Evolutionary conservation across 2,888 invertebrate species (phyloP).

Genomic region (Macroteleia sp.): DNA sequence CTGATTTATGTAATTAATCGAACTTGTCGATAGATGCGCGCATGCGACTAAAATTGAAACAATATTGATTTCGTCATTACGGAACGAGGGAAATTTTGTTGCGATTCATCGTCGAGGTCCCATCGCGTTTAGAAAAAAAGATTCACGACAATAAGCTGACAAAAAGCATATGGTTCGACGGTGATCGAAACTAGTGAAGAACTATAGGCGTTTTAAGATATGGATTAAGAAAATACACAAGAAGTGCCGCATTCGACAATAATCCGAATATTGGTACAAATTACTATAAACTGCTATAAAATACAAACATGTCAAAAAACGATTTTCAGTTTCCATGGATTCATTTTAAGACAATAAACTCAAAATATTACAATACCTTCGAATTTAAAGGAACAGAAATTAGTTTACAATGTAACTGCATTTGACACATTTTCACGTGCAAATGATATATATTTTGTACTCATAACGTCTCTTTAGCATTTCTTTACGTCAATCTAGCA

Average conservation of each 20-base stretch:
- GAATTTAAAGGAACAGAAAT: no score
- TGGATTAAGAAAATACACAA: constrained; percentile 53
- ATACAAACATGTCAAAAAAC: constrained; percentile 31
- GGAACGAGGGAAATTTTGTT: constrained; percentile 55
- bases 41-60: neutral
- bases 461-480: no score
- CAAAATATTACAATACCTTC: no score
- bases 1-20: neutral
- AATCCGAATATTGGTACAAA: constrained; percentile 24
- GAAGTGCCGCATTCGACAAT: constrained; percentile 47
- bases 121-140: constrained; percentile 32
- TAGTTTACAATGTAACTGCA: no score
- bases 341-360: neutral
- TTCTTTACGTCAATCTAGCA: no score
- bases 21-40: neutral
- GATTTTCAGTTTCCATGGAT: constrained; percentile 46
- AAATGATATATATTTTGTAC: no score
- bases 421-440: no score
- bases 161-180: constrained; percentile 43
- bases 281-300: constrained; percentile 20
- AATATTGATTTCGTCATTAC: neutral
- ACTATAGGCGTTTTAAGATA: constrained; percentile 27
- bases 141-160: constrained; percentile 47
- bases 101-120: constrained; percentile 47
- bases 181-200: constrained; percentile 45